phyloP scores from a whole-genome alignment of 1,140 invertebrate species.

The Scylla paramamosain region DNA sequence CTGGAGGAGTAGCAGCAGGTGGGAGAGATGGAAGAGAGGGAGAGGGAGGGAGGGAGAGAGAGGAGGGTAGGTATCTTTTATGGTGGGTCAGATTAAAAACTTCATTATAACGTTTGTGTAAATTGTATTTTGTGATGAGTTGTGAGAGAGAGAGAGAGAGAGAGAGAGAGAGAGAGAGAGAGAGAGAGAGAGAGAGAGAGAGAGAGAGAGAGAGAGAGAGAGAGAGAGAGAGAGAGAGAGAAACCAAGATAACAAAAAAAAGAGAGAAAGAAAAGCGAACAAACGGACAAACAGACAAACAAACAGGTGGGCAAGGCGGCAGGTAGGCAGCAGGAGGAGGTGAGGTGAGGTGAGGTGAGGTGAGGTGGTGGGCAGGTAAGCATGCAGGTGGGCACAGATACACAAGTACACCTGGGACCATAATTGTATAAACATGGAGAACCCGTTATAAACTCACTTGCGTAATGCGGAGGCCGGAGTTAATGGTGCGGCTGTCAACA shows the following conservation, averaged over 20 bases:
- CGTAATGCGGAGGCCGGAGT: constrained; percentile 57
- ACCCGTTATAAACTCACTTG: constrained; percentile 53
- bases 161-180: constrained; percentile 17
- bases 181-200: constrained; percentile 43
- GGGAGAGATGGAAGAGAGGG: constrained; percentile 26
- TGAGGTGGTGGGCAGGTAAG: no score
- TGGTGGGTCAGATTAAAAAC: no score
- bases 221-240: neutral
- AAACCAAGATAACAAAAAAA: neutral
- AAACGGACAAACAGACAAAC: neutral
- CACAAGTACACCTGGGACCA: constrained; percentile 5
- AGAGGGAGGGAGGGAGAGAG: neutral
- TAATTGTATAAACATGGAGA: constrained; percentile 68
- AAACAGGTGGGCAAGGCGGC: neutral
- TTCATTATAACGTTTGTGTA: no score
- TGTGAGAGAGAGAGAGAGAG: no score
- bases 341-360: neutral
- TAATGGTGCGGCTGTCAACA: constrained; percentile 56
- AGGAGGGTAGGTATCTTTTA: neutral
- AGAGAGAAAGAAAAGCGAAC: neutral
- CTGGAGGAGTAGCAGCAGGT: neutral
- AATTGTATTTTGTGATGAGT: no score
- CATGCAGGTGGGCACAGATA: neutral
- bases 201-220: neutral
- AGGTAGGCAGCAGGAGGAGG: neutral